A percentile compares a stretch with the other conserved stretches of the same genome.
These are phyloP conservation scores for Drosophila leonis DNA, from an alignment of 2,888 invertebrate genomes.

Conservation along the genomic window DNA sequence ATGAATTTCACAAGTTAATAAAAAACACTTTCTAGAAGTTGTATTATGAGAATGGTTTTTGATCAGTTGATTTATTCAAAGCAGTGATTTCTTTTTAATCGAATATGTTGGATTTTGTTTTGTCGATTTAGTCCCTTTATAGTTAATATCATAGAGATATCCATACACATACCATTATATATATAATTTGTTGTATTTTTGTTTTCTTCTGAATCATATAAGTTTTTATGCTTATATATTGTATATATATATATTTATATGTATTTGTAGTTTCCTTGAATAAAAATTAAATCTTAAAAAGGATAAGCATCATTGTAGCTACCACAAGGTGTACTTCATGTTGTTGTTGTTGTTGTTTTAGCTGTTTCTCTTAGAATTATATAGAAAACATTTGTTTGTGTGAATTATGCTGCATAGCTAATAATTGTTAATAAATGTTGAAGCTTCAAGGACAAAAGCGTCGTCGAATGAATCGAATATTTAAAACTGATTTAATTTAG, in stretches of 20 bases:
- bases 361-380: slow-evolving; percentile 32
- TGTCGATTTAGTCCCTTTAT: slow-evolving; percentile 60
- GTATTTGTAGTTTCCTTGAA: slow-evolving; percentile 49
- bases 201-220: slow-evolving; percentile 36
- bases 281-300: slow-evolving; percentile 68
- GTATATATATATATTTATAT: slow-evolving; percentile 16
- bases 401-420: slow-evolving; percentile 48
- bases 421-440: slow-evolving; percentile 43
- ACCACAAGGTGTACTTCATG: slow-evolving; percentile 60
- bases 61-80: slow-evolving; percentile 73
- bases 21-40: background rate
- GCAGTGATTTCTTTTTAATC: slow-evolving; percentile 59
- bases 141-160: slow-evolving; percentile 65
- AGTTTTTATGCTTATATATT: slow-evolving; percentile 25
- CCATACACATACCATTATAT: slow-evolving; percentile 43
- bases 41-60: slow-evolving; percentile 40
- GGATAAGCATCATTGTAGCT: slow-evolving; percentile 77
- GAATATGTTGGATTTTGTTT: slow-evolving; percentile 45
- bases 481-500: slow-evolving; percentile 74
- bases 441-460: slow-evolving; percentile 64
- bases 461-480: slow-evolving; percentile 48
- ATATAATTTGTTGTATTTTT: slow-evolving; percentile 28
- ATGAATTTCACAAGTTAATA: no score
- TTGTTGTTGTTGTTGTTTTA: slow-evolving; percentile 19
- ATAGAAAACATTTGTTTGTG: slow-evolving; percentile 27